Percentiles rank a stretch among this genome's conserved stretches.
Conservation (phyloP, 2,888 invertebrate species). For the Myopa testacea region DNA sequence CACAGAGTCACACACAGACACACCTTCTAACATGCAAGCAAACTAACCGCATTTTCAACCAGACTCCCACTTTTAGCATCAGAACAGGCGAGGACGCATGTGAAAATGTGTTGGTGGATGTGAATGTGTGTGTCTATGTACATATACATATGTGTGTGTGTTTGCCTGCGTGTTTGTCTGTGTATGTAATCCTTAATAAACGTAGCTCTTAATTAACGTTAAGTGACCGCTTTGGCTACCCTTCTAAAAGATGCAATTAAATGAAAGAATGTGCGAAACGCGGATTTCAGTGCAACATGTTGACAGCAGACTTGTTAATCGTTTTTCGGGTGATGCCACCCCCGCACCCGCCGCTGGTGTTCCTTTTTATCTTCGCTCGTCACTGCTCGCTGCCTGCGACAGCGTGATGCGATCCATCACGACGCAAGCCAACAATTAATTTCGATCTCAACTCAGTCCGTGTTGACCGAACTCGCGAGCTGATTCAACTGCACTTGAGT, state of each 20-base stretch:
- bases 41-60: neutral
- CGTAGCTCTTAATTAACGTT: conserved; percentile 3
- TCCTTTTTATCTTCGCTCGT: neutral
- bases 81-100: no score
- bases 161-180: no score
- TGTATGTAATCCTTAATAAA: conserved; percentile 16
- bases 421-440: conserved; percentile 29
- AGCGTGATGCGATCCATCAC: conserved; percentile 21
- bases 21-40: neutral
- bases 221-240: neutral
- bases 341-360: neutral
- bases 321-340: neutral
- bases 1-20: no score
- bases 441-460: neutral
- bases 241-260: conserved; percentile 7
- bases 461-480: no score
- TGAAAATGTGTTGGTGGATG: no score
- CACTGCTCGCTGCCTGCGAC: neutral
- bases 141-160: no score
- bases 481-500: conserved; percentile 19
- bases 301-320: neutral
- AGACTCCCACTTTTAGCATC: no score
- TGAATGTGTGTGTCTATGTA: neutral
- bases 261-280: neutral
- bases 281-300: neutral